Evolutionary conservation across 1,140 invertebrate genomes (phyloP).

Genomic region (Drosophila carrolli): DNA sequence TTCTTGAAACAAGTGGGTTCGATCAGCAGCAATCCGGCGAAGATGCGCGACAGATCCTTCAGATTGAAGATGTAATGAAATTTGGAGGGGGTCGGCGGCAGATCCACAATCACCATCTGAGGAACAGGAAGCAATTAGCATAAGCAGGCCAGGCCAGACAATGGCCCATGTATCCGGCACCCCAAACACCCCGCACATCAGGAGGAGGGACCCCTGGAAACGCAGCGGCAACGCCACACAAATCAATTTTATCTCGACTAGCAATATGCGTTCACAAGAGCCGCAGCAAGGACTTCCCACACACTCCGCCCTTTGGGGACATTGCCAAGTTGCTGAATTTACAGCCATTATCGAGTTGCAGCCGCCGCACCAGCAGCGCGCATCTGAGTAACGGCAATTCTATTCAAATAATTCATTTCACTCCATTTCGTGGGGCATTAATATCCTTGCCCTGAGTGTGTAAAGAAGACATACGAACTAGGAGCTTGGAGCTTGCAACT

Average conservation of each 20-base stretch:
- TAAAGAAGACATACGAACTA: slow-evolving; percentile 81
- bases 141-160: slow-evolving; percentile 24
- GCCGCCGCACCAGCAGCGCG: slow-evolving; percentile 33
- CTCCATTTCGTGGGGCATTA: slow-evolving; percentile 82
- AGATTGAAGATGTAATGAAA: slow-evolving; percentile 98
- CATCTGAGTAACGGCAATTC: slow-evolving; percentile 71
- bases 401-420: slow-evolving; percentile 84
- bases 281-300: slow-evolving; percentile 25
- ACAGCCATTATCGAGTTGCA: slow-evolving; percentile 79
- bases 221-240: slow-evolving; percentile 54
- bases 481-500: not conserved
- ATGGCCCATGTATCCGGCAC: slow-evolving; percentile 5
- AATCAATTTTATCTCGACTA: slow-evolving; percentile 82
- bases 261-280: slow-evolving; percentile 73
- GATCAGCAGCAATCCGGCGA: slow-evolving; percentile 91
- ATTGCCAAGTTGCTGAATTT: slow-evolving; percentile 66
- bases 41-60: slow-evolving; percentile 93
- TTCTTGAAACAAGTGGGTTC: slow-evolving; percentile 88
- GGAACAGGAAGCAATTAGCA: slow-evolving; percentile 60
- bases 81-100: slow-evolving; percentile 96
- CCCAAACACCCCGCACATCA: slow-evolving; percentile 6
- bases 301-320: slow-evolving; percentile 1
- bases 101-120: slow-evolving; percentile 89
- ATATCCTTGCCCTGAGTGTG: slow-evolving; percentile 79
- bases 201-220: not conserved